Conservation (phyloP, 2,797 vertebrate genomes). For the Catostomus latipinnis region DNA sequence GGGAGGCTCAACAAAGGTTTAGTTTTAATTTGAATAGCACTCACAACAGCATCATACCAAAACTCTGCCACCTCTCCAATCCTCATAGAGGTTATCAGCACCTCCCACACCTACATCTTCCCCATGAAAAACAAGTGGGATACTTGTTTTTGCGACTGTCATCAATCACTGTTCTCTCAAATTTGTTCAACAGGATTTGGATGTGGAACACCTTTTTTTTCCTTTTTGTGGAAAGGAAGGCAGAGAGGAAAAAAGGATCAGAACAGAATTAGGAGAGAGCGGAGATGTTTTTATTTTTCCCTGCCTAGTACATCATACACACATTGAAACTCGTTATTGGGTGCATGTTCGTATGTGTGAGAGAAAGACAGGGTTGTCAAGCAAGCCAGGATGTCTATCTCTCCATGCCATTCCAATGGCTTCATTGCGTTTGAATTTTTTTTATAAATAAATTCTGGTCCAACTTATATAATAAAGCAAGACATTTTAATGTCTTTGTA, state of each 20-base stretch:
- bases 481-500: slow-evolving; percentile 35
- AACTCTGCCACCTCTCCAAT: slow-evolving; percentile 89
- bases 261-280: slow-evolving; percentile 15
- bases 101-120: slow-evolving; percentile 93
- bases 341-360: slow-evolving; percentile 28
- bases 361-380: background rate
- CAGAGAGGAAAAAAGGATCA: slow-evolving; percentile 22
- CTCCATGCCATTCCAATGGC: background rate
- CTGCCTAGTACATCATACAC: slow-evolving; percentile 14
- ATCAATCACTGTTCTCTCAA: slow-evolving; percentile 85
- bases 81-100: slow-evolving; percentile 86
- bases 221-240: slow-evolving; percentile 62
- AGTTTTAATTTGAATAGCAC: slow-evolving; percentile 61
- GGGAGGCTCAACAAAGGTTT: background rate
- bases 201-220: slow-evolving; percentile 84
- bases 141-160: slow-evolving; percentile 82
- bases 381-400: slow-evolving; percentile 18
- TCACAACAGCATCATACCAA: slow-evolving; percentile 87
- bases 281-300: slow-evolving; percentile 11
- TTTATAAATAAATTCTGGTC: no score
- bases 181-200: slow-evolving; percentile 86
- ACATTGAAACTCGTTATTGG: background rate
- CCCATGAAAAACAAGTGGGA: slow-evolving; percentile 87
- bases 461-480: no score
- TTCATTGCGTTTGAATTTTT: background rate